phyloP scores from a whole-genome alignment of 2,113 vertebrate genomes.

The Chiloscyllium plagiosum region DNA sequence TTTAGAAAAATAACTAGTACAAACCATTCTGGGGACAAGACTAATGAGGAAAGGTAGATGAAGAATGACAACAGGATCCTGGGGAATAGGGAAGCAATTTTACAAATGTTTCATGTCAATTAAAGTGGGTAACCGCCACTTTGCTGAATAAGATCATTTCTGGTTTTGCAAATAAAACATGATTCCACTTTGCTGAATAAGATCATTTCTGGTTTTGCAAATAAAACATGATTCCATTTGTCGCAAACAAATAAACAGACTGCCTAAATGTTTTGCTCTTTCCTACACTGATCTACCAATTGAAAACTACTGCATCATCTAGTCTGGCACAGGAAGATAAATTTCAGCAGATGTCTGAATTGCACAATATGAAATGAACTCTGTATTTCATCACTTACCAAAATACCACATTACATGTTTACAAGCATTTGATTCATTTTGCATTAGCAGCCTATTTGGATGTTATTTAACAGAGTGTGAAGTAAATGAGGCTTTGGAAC shows the following conservation, averaged over 20 bases:
- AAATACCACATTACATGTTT: constrained; percentile 16
- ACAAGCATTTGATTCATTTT: constrained; percentile 30
- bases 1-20: too few relatives aligned
- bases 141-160: background rate
- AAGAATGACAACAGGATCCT: background rate
- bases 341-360: constrained; percentile 23
- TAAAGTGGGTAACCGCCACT: background rate
- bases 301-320: background rate
- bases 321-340: constrained; percentile 20
- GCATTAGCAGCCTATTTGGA: background rate
- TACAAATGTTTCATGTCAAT: background rate
- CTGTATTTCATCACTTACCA: constrained; percentile 27
- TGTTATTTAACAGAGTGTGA: constrained; percentile 16
- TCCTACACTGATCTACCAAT: background rate
- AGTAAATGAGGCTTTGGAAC: constrained; percentile 28
- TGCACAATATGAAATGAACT: constrained; percentile 12
- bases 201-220: constrained; percentile 6
- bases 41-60: background rate
- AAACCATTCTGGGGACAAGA: background rate
- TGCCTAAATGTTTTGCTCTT: constrained; percentile 6
- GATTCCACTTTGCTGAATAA: background rate
- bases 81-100: background rate
- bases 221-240: constrained; percentile 9
- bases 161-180: constrained; percentile 10
- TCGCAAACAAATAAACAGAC: background rate